Percentiles rank a stretch among this genome's conserved stretches.
phyloP scores from a whole-genome alignment of 2,113 vertebrate species.

The Tursiops truncatus region DNA sequence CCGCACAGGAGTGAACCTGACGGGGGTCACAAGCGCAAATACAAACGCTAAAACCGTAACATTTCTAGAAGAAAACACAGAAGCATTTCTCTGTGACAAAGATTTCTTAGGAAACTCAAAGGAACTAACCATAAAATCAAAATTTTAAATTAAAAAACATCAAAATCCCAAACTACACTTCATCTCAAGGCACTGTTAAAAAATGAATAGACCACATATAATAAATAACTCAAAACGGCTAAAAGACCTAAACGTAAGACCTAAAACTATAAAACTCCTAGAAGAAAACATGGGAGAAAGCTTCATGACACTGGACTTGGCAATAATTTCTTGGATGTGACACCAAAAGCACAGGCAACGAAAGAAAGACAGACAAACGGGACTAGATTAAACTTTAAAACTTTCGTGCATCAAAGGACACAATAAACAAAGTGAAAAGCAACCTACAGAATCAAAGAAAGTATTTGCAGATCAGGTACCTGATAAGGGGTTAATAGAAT shows the following conservation, averaged over 20 bases:
- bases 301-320: not conserved
- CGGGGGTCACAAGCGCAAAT: not conserved
- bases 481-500: not conserved
- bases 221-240: not conserved
- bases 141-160: not conserved
- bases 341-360: not conserved
- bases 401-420: not conserved
- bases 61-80: not conserved
- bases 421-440: not conserved
- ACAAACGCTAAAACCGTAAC: not conserved
- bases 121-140: not conserved
- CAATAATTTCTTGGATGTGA: fast-evolving
- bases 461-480: fast-evolving
- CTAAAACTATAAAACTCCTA: not conserved
- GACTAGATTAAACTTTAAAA: not conserved
- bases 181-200: not conserved
- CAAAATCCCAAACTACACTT: not conserved
- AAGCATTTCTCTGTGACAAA: not conserved
- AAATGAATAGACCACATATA: not conserved
- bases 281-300: not conserved
- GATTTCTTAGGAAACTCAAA: not conserved
- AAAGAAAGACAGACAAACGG: fast-evolving
- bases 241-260: not conserved
- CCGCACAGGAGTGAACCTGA: no score
- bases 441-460: fast-evolving